A percentile compares a stretch with the other conserved stretches of the same genome.
Evolutionary conservation across 2,888 invertebrate genomes (phyloP).

Genomic region (Acrobasis consociella): DNA sequence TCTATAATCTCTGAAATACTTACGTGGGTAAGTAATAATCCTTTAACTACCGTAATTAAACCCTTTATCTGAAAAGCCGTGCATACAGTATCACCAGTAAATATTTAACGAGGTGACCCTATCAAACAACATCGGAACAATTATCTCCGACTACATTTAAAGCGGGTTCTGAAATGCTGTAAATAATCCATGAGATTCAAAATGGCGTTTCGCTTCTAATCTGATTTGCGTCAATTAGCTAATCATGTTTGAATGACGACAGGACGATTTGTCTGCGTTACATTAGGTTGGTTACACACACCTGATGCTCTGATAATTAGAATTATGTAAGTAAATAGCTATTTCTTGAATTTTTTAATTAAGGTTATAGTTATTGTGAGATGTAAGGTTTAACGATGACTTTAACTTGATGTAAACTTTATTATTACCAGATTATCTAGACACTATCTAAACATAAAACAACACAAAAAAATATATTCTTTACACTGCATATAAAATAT

Average conservation of each 20-base stretch:
- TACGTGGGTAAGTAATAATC: slow-evolving; percentile 2
- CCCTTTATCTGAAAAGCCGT: slow-evolving; percentile 4
- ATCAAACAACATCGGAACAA: slow-evolving; percentile 34
- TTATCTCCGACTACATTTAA: slow-evolving; percentile 41
- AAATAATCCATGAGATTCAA: slow-evolving; percentile 54
- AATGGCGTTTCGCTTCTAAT: slow-evolving; percentile 38
- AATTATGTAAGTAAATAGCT: neutral
- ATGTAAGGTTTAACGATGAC: no score
- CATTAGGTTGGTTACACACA: slow-evolving; percentile 21
- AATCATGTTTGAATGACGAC: slow-evolving; percentile 46
- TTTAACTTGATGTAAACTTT: no score
- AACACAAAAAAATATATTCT: neutral
- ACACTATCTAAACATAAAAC: neutral
- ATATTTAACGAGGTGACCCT: slow-evolving; percentile 18
- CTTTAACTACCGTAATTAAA: slow-evolving; percentile 10
- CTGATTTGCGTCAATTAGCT: slow-evolving; percentile 59
- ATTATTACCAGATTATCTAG: no score
- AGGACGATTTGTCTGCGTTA: slow-evolving; percentile 46
- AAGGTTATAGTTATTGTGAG: no score
- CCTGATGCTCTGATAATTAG: neutral
- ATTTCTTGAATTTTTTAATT: no score
- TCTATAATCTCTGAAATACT: neutral
- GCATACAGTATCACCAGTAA: slow-evolving; percentile 8
- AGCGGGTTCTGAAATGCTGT: slow-evolving; percentile 37
- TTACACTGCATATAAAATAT: neutral